Evolutionary conservation across 1,140 invertebrate genomes (phyloP), one percentile per base, ranked within the genome.

Genomic region (Bombus balteatus): DNA sequence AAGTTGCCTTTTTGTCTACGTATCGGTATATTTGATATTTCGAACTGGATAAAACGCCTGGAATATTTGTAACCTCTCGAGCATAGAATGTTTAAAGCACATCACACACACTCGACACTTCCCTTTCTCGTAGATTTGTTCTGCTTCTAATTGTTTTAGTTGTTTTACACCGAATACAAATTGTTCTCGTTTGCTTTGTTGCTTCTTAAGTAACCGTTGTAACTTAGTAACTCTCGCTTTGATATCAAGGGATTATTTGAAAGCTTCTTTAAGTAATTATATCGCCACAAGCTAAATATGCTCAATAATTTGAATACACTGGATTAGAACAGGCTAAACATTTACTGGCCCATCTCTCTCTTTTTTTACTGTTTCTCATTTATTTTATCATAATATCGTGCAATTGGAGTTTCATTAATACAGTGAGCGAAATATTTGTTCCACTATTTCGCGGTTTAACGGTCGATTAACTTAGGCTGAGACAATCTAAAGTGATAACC

Each of bases 31-130:
- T 53, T 73, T 41, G 76, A 70, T 12, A 18, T 84, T 87, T 74
- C 34, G 62, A 90, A 93, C 93, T 94, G 93, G 91, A 94, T 94
- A 94, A 94, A 94, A 94, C 89, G 89, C 18, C 73, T 83, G 65
- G 47, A 57, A 53, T 84, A 66, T 71, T 83, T 10, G 59, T 28
- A 72, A 81, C 77, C n/a, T 66, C 25, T 65, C 39, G 57, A 81
- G 25, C 68, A 75, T 32, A 39, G 18, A 28, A 87, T 47, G 6
- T 47, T 47, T 78, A 66, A 86, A 41, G 32, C 37, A 84, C 53
- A 47, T n/a, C 13, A 53, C 41, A 43, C 65, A 34, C 62, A 57
- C 62, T 59, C n/a, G 32, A 37, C n/a, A 18, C 22, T 13, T 76
- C 2, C 39, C 47, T 47, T 75, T n/a, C 39, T 41, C 80, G 1